Base-by-base conservation (phyloP, 2,888 invertebrate species). In the Selenia dentaria region DNA sequence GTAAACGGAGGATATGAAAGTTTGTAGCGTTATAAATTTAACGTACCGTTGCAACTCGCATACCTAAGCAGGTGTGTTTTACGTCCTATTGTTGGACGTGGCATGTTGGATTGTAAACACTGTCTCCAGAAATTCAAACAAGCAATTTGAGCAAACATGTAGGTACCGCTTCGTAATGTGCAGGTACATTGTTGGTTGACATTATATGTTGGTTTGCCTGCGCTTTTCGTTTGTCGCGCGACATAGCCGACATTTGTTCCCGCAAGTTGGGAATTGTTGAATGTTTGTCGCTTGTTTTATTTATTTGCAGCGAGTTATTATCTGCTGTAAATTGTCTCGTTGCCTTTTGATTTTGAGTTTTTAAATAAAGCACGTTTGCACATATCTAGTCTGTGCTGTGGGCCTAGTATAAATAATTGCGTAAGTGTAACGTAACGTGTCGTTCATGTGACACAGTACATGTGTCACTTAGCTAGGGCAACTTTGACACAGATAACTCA, bases 91-190 rank as follows among this genome's bases (percentile, higher is more conserved):
- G 70, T 75, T 69, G 67, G 67, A 73, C 72, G 75, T 73, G 74
- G 76, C 71, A 71, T 80, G 81, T 79, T 75, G 67, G 60, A 67
- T 70, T 68, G 75, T 79, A 78, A 79, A 80, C 77, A 74, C 60
- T 76, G 72, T 76, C 70, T 69, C 67, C 59, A 71, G 76, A 77
- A 75, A 74, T 77, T 70, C 72, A 68, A 70, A 74, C 71, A 72
- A 68, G 68, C 74, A 68, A 62, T 69, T 68, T 71, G 64, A 65
- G 58, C 64, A 69, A 70, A 74, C 69, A 71, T 41, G 24, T 37
- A 45, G 43, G 54, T 31, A 43, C 39, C 40, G 43, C 48, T 37
- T 45, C 53, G 51, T 52, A 53, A 51, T 48, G 54, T 40, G 33
- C 33, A 45, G 43, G 55, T 50, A 59, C 53, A 52, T 36, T 57